phyloP scores from a whole-genome alignment of 1,140 invertebrate genomes.

The Polypedilum vanderplanki region DNA sequence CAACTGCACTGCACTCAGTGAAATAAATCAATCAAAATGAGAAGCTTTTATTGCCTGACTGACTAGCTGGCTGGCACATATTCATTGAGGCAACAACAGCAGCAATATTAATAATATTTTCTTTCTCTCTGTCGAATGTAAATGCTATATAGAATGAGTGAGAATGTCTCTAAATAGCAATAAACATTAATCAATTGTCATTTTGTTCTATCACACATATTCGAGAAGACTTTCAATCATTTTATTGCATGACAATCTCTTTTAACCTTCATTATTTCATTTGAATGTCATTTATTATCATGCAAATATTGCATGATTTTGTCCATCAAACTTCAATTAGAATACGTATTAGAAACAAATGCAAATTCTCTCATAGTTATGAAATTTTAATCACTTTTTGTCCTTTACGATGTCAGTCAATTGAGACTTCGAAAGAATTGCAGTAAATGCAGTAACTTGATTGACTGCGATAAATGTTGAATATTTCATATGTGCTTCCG shows the following conservation, averaged over 20 bases:
- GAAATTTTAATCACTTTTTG: slow-evolving; percentile 6
- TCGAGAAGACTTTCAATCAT: too few species aligned
- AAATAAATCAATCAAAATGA: slow-evolving; percentile 28
- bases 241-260: too few species aligned
- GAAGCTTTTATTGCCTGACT: not conserved
- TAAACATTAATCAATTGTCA: slow-evolving; percentile 19
- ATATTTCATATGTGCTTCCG: too few species aligned
- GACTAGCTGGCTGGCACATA: too few species aligned
- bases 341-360: too few species aligned
- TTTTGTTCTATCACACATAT: not conserved
- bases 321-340: too few species aligned
- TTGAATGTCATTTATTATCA: too few species aligned
- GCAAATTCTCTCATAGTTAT: not conserved
- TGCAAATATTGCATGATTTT: too few species aligned
- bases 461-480: slow-evolving; percentile 2
- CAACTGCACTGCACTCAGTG: not conserved
- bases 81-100: not conserved
- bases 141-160: not conserved
- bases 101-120: not conserved
- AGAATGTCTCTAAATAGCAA: not conserved
- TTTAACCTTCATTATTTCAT: too few species aligned
- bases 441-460: too few species aligned
- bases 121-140: not conserved
- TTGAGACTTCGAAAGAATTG: too few species aligned
- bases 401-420: not conserved